Evolutionary conservation across 23 tunicate species (phyloP).

Genomic region (Trididemnum miniatum): DNA sequence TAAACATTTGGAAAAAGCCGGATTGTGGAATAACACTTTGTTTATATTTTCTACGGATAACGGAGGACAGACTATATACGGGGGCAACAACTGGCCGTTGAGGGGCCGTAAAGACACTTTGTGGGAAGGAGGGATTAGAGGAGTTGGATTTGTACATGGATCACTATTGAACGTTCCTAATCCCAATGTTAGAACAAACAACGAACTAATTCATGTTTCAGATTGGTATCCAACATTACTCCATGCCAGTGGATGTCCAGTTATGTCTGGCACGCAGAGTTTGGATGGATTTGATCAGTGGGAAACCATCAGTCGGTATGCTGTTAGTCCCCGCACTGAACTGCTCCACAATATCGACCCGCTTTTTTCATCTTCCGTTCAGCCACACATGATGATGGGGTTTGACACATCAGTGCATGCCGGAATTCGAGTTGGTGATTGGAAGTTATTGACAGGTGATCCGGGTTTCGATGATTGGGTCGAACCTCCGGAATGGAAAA

Average conservation of each 20-base stretch:
- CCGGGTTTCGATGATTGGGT: constrained; percentile 71
- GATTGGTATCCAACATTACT: constrained; percentile 61
- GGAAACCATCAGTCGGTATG: constrained; percentile 26
- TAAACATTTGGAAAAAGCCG: constrained; percentile 23
- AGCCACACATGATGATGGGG: constrained; percentile 11
- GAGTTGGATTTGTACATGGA: constrained; percentile 59
- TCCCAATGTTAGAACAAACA: constrained; percentile 2
- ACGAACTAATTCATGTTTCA: constrained; percentile 38
- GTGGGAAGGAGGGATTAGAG: constrained; percentile 71
- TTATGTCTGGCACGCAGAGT: constrained; percentile 12
- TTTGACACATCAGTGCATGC: constrained; percentile 61
- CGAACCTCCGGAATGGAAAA: constrained; percentile 68
- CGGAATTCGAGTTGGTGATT: constrained; percentile 62
- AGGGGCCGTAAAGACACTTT: constrained; percentile 52
- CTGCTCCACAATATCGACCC: constrained; percentile 62
- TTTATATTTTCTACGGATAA: constrained; percentile 59
- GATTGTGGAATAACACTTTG: constrained; percentile 55
- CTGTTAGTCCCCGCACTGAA: constrained; percentile 30
- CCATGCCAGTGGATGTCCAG: constrained; percentile 23
- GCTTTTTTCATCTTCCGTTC: background rate
- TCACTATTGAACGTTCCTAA: constrained; percentile 19
- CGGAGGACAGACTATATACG: constrained; percentile 50
- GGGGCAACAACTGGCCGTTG: constrained; percentile 62
- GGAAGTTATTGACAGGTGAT: constrained; percentile 89
- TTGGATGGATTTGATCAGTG: constrained; percentile 58